These are phyloP conservation scores for Agapornis roseicollis DNA, from an alignment of 2,113 vertebrate genomes.

Conservation along the genomic window DNA sequence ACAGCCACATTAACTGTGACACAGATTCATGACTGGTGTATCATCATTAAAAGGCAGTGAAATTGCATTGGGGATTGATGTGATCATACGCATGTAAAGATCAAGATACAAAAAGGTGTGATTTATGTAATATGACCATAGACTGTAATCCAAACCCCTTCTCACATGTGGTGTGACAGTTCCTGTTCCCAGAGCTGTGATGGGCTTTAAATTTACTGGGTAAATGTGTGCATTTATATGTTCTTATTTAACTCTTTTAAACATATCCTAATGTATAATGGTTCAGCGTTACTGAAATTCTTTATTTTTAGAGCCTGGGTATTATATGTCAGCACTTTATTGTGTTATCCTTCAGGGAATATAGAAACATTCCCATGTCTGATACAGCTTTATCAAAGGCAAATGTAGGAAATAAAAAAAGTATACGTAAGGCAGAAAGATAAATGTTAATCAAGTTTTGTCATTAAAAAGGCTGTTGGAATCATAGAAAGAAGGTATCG, in stretches of 20 bases:
- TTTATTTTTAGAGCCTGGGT: background rate
- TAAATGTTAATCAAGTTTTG: background rate
- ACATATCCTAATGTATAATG: background rate
- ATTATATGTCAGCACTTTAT: background rate
- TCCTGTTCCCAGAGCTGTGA: constrained; percentile 16
- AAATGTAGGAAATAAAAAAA: background rate
- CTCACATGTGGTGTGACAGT: background rate
- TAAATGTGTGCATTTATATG: background rate
- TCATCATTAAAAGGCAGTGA: constrained; percentile 54
- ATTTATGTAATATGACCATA: constrained; percentile 58
- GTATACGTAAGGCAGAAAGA: background rate
- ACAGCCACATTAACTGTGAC: constrained; percentile 3
- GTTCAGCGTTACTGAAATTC: background rate
- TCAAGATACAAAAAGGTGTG: constrained; percentile 47
- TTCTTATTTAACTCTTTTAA: constrained; percentile 50
- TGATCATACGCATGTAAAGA: constrained; percentile 52
- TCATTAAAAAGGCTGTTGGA: background rate
- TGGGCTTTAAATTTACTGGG: constrained; percentile 46
- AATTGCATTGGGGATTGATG: constrained; percentile 37
- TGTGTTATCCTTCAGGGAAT: background rate
- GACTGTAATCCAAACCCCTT: constrained; percentile 36
- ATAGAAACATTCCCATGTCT: background rate
- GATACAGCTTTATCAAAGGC: background rate
- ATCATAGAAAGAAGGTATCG: background rate
- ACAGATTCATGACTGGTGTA: background rate